Conservation (phyloP, 1,140 invertebrate species). For the Diploscapter pachys region DNA sequence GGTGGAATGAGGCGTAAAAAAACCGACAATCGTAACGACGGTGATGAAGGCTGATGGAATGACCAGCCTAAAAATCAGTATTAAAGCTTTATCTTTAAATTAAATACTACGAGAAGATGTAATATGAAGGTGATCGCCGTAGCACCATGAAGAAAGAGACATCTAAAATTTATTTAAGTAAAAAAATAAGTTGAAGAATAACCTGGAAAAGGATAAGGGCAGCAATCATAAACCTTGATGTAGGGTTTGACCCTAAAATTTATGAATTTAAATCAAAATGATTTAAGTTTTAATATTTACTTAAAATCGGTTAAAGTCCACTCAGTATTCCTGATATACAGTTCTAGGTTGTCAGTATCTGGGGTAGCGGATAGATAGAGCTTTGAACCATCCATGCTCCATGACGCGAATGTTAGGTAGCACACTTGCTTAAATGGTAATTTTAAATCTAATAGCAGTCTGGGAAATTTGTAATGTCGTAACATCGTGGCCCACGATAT, state of each 20-base stretch:
- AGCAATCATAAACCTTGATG: conserved; percentile 46
- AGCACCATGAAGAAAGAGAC: conserved; percentile 49
- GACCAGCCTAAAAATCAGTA: conserved; percentile 34
- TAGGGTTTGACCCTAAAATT: conserved; percentile 41
- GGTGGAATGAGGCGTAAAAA: conserved; percentile 49
- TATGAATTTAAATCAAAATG: neutral
- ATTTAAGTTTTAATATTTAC: neutral
- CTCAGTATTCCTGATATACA: conserved; percentile 51
- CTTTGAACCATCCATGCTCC: conserved; percentile 51
- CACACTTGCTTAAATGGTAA: conserved; percentile 44
- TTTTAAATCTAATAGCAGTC: neutral
- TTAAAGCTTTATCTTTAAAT: neutral
- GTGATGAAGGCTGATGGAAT: conserved; percentile 49
- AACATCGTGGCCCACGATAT: no score
- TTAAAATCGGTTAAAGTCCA: conserved; percentile 49
- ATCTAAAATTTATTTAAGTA: conserved; percentile 11
- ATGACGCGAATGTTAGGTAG: conserved; percentile 47
- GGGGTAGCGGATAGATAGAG: conserved; percentile 40
- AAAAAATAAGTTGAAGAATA: no score
- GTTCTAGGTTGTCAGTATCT: conserved; percentile 47
- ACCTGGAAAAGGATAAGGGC: conserved; percentile 41
- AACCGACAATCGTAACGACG: conserved; percentile 48
- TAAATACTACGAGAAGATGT: conserved; percentile 40
- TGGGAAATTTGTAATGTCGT: neutral
- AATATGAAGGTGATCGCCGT: conserved; percentile 43